A percentile compares a stretch with the other conserved stretches of the same genome.
Conservation (phyloP, 2,797 vertebrate genomes). For the Buphagus erythrorhynchus region DNA sequence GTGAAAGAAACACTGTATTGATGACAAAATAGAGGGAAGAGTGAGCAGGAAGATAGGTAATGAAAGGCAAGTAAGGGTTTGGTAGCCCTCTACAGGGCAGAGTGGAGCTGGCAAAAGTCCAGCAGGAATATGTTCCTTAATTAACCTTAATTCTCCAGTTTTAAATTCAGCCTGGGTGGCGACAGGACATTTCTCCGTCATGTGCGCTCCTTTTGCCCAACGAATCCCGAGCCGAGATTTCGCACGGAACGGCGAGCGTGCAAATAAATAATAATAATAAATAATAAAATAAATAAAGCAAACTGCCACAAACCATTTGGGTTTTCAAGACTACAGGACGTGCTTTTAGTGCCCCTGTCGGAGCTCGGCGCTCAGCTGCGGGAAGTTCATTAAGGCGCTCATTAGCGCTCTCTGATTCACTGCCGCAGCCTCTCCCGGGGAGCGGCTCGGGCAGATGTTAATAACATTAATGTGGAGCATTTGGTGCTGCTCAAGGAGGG, state of each 20-base stretch:
- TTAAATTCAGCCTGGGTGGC: not conserved
- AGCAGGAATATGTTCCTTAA: constrained; percentile 25
- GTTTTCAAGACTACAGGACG: not conserved
- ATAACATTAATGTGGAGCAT: constrained; percentile 58
- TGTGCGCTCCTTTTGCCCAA: not conserved
- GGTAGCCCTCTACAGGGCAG: constrained; percentile 3
- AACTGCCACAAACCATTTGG: not conserved
- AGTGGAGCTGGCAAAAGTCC: not conserved
- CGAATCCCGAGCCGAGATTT: not conserved
- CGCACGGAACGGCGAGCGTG: accelerated
- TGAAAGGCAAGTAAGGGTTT: constrained; percentile 2
- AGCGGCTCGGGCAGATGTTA: constrained; percentile 69
- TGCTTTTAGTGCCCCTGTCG: constrained; percentile 41
- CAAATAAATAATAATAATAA: not conserved
- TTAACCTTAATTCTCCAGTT: constrained; percentile 8
- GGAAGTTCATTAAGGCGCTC: constrained; percentile 75
- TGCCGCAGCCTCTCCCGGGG: constrained; percentile 39
- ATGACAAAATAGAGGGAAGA: not conserved
- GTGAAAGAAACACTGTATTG: constrained; percentile 31
- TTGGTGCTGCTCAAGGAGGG: constrained; percentile 54
- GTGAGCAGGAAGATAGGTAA: not conserved
- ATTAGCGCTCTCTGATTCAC: constrained; percentile 68
- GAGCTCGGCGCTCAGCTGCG: constrained; percentile 17
- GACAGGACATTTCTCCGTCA: not conserved
- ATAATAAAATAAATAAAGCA: not conserved